Evolutionary conservation across 2,888 invertebrate genomes (phyloP).

Genomic region (Aplocera efformata): DNA sequence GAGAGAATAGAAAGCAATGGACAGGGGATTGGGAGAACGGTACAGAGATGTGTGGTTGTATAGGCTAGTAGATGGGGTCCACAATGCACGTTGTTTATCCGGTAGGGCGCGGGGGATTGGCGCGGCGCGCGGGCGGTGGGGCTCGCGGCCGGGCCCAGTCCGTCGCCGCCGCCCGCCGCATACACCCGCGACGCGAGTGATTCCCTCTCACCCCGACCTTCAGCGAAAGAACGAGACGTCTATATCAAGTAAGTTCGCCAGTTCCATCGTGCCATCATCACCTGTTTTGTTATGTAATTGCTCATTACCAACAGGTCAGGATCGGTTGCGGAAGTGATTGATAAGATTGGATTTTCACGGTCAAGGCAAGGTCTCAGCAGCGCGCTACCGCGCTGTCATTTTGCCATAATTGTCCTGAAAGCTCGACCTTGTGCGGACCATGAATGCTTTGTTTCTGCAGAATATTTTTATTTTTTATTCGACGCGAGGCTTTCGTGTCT

Average conservation of each 20-base stretch:
- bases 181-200: slow-evolving; percentile 62
- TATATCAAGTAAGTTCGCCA: slow-evolving; percentile 64
- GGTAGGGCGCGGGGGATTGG: slow-evolving; percentile 56
- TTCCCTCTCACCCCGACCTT: slow-evolving; percentile 67
- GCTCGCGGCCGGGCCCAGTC: slow-evolving; percentile 75
- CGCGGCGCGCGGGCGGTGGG: slow-evolving; percentile 44
- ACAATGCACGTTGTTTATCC: slow-evolving; percentile 80
- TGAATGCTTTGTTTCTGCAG: slow-evolving; percentile 50
- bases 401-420: slow-evolving; percentile 56
- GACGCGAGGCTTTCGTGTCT: slow-evolving; percentile 11
- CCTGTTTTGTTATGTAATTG: slow-evolving; percentile 24
- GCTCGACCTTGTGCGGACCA: slow-evolving; percentile 51
- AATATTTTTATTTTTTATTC: slow-evolving; percentile 28
- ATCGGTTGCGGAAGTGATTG: slow-evolving; percentile 26
- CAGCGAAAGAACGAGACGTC: slow-evolving; percentile 74
- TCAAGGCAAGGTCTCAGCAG: slow-evolving; percentile 61
- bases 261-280: slow-evolving; percentile 22
- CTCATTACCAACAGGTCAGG: slow-evolving; percentile 27
- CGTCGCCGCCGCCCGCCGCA: slow-evolving; percentile 60
- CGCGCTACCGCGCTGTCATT: slow-evolving; percentile 41
- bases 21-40: slow-evolving; percentile 20
- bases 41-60: slow-evolving; percentile 48
- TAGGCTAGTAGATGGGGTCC: slow-evolving; percentile 70
- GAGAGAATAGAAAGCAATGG: slow-evolving; percentile 31
- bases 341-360: slow-evolving; percentile 53